These are phyloP conservation scores for Melanocharis versteri DNA, from an alignment of 2,113 vertebrate genomes.

Conservation along the genomic window DNA sequence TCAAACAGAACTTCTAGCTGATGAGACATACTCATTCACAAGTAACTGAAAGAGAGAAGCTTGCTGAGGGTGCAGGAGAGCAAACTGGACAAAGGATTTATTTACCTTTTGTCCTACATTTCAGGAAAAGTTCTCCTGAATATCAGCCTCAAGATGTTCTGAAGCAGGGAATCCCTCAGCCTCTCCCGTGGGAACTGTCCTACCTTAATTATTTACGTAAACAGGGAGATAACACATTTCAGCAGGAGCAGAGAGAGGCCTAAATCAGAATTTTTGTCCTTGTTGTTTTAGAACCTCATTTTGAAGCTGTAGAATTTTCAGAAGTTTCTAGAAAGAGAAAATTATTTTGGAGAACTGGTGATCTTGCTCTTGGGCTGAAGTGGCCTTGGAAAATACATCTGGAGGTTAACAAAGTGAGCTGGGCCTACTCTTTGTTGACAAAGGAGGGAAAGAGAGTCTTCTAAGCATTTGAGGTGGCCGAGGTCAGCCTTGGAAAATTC, in stretches of 20 bases:
- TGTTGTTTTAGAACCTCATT: background rate
- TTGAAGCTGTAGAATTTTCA: background rate
- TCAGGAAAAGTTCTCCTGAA: background rate
- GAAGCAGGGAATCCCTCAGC: background rate
- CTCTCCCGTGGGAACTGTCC: background rate
- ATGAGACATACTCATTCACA: background rate
- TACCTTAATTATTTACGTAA: background rate
- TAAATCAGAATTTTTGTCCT: background rate
- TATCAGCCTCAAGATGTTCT: background rate
- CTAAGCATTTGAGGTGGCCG: background rate
- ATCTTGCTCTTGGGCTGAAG: background rate
- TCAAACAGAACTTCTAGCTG: background rate
- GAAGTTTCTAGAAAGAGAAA: background rate
- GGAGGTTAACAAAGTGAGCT: background rate
- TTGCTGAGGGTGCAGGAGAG: background rate
- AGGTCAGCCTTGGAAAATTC: background rate
- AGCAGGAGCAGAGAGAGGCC: background rate
- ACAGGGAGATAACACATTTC: background rate
- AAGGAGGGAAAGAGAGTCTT: background rate
- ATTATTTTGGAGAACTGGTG: background rate
- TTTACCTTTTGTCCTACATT: background rate
- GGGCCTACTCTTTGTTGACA: background rate
- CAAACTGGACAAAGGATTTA: background rate
- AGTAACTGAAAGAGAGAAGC: background rate
- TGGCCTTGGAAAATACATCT: background rate